Conservation (phyloP, 53 echinoderm and acorn worm species). For the Temnopleurus reevesii region DNA sequence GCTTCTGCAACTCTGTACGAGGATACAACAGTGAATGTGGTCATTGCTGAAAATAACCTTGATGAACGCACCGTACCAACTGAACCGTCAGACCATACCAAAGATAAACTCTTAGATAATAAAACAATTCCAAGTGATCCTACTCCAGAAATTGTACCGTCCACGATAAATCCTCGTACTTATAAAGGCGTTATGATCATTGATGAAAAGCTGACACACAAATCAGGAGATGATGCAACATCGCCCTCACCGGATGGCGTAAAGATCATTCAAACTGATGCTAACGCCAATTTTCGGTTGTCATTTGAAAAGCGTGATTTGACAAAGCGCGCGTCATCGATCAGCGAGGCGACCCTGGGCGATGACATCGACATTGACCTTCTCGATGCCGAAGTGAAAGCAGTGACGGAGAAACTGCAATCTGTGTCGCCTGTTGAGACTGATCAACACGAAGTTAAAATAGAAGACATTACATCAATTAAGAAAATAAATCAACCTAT, state of each 20-base stretch:
- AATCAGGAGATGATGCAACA: not conserved
- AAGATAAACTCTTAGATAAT: not conserved
- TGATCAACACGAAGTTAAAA: not conserved
- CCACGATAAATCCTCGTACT: not conserved
- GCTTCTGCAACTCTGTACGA: not conserved
- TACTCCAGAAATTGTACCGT: not conserved
- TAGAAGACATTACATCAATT: not conserved
- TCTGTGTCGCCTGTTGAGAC: not conserved
- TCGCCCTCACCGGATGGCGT: not conserved
- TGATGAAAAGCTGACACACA: not conserved
- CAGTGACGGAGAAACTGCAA: constrained; percentile 17
- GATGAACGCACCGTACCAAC: not conserved
- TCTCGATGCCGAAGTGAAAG: constrained; percentile 35
- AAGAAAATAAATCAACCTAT: not conserved
- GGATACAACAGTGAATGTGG: constrained; percentile 10
- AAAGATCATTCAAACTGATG: constrained; percentile 1
- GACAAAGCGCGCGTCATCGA: not conserved
- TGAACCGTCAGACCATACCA: not conserved
- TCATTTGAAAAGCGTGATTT: not conserved
- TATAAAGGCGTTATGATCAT: constrained; percentile 30
- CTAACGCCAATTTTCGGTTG: constrained; percentile 4
- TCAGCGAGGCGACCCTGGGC: not conserved
- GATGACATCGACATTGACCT: constrained; percentile 39
- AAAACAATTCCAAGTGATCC: not conserved
- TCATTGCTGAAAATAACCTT: not conserved